Percentiles rank a stretch among this genome's conserved stretches.
Evolutionary conservation across 2,888 invertebrate species (phyloP).

Genomic region (Platycheirus albimanus): DNA sequence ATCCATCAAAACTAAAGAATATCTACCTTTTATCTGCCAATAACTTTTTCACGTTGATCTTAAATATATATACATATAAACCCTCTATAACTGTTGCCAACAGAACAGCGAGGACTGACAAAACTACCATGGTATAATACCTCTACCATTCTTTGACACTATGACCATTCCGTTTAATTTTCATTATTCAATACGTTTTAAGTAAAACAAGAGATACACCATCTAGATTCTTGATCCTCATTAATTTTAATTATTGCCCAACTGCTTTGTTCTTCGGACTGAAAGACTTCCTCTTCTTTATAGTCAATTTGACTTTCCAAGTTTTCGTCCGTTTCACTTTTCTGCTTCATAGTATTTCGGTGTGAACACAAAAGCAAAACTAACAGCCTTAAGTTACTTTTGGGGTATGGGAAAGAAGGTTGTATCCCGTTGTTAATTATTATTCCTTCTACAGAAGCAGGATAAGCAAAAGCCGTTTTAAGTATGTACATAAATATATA

Average conservation of each 20-base stretch:
- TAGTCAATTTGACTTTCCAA: background rate
- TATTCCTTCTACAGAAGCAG: conserved; percentile 11
- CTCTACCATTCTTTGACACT: conserved; percentile 6
- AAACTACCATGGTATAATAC: background rate
- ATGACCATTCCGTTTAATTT: conserved; percentile 40
- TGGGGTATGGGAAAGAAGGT: background rate
- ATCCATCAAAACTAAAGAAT: too few species aligned
- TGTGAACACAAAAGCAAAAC: conserved; percentile 7
- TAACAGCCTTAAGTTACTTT: conserved; percentile 14
- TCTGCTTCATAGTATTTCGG: conserved; percentile 10
- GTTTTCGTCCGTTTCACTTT: conserved; percentile 4
- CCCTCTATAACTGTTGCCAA: too few species aligned
- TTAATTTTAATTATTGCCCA: conserved; percentile 61
- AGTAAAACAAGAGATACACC: conserved; percentile 44
- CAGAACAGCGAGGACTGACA: background rate
- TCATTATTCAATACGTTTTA: conserved; percentile 53
- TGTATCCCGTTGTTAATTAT: conserved; percentile 29
- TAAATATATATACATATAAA: too few species aligned
- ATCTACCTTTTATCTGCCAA: too few species aligned
- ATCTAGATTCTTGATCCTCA: conserved; percentile 54
- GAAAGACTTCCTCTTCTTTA: conserved; percentile 15
- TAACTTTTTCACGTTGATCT: too few species aligned
- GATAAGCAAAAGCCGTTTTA: conserved; percentile 18
- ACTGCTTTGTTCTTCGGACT: conserved; percentile 37
- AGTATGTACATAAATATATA: too few species aligned